phyloP scores from a whole-genome alignment of 2,113 vertebrate species.

The Aegotheles bennettii region DNA sequence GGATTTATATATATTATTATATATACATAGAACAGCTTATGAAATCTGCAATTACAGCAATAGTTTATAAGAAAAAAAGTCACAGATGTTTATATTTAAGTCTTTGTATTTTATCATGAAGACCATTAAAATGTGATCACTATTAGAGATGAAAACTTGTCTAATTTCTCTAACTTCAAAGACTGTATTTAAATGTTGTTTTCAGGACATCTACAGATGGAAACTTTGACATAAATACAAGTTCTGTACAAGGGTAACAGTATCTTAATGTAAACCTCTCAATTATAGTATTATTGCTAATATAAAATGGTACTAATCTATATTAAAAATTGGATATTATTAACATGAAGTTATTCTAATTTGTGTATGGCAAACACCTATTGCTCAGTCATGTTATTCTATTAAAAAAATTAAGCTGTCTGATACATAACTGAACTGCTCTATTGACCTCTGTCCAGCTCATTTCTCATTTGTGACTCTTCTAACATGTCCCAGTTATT shows the following conservation, averaged over 20 bases:
- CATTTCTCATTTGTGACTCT: conserved; percentile 1
- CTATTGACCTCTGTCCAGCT: background rate
- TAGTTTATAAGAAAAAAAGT: background rate
- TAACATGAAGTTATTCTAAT: background rate
- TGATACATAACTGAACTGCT: background rate
- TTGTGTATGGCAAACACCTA: background rate
- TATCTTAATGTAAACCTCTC: background rate
- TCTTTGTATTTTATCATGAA: background rate
- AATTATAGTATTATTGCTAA: background rate
- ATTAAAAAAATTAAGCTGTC: background rate
- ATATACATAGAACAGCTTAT: background rate
- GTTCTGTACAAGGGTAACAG: background rate
- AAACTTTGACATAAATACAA: background rate
- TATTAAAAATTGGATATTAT: background rate
- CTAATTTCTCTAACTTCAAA: background rate
- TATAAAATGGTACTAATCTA: background rate
- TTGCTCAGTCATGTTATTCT: background rate
- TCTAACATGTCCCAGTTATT: background rate
- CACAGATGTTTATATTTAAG: background rate
- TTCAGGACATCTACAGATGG: background rate
- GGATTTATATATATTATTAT: background rate
- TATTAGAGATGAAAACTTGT: background rate
- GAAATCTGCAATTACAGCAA: background rate
- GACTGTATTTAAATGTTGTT: background rate
- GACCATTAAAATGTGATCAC: background rate